A percentile compares a stretch with the other conserved stretches of the same genome.
Conservation (phyloP, 2,888 invertebrate genomes). For the Stenotaenia linearis region DNA sequence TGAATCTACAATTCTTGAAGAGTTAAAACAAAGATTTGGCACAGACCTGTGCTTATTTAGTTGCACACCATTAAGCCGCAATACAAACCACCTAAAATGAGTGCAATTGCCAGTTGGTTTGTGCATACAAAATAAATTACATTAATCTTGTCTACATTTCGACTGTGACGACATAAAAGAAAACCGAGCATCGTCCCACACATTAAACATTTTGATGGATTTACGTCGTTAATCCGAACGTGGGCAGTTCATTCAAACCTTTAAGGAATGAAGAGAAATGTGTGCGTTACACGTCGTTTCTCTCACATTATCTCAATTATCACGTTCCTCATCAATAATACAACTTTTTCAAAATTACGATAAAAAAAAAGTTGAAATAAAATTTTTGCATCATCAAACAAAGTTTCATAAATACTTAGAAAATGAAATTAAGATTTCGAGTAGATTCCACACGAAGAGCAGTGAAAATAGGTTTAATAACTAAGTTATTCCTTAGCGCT, state of each 20-base stretch:
- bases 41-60: background rate
- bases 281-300: background rate
- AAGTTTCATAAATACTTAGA: no score
- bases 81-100: background rate
- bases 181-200: background rate
- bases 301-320: background rate
- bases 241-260: background rate
- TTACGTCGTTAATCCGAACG: background rate
- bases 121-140: background rate
- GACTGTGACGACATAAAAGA: background rate
- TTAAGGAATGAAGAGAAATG: background rate
- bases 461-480: no score
- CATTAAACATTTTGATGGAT: conserved; percentile 5
- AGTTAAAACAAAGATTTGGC: background rate
- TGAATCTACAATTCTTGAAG: background rate
- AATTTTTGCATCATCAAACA: background rate
- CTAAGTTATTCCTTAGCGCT: no score
- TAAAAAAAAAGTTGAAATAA: background rate
- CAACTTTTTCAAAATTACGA: background rate
- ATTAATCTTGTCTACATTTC: background rate
- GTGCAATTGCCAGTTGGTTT: background rate
- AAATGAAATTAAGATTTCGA: no score
- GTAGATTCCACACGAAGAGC: no score
- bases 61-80: background rate
- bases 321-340: background rate